These are phyloP conservation scores for Lypha dubia DNA, from an alignment of 2,888 invertebrate species.

Conservation along the genomic window DNA sequence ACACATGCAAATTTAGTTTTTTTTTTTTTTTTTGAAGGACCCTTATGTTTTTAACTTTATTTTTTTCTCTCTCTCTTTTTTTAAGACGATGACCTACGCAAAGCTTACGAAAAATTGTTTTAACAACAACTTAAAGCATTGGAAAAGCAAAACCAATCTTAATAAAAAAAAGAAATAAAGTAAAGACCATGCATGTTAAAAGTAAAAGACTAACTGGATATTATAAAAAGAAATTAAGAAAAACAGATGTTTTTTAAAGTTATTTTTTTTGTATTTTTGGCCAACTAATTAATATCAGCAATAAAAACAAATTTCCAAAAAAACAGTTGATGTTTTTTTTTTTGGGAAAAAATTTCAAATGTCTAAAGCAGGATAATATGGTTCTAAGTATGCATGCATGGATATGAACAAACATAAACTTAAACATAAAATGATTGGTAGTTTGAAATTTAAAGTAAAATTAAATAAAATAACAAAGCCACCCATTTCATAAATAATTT, in stretches of 20 bases:
- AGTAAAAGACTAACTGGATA: conserved; percentile 13
- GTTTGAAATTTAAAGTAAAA: no score
- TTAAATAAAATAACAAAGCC: no score
- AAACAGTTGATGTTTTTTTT: background rate
- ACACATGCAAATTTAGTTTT: conserved; percentile 70
- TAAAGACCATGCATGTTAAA: background rate
- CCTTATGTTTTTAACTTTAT: conserved; percentile 65
- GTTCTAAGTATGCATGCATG: no score
- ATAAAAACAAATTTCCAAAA: background rate
- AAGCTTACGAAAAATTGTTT: conserved; percentile 56
- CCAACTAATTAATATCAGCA: no score
- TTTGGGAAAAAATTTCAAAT: background rate
- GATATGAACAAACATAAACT: no score
- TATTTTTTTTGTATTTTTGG: no score
- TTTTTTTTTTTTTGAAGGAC: conserved; percentile 73
- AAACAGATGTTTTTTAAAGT: conserved; percentile 63
- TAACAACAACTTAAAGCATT: conserved; percentile 16
- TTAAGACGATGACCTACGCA: conserved; percentile 80
- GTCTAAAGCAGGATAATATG: background rate
- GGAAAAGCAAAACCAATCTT: conserved; percentile 31
- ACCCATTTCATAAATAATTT: no score
- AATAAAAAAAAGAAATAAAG: conserved; percentile 44
- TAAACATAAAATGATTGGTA: no score
- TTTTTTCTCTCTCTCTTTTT: conserved; percentile 2
- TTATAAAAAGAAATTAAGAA: conserved; percentile 56